Base-by-base conservation (phyloP, 1,140 invertebrate species). In the Pseudachorutes palmiensis region DNA sequence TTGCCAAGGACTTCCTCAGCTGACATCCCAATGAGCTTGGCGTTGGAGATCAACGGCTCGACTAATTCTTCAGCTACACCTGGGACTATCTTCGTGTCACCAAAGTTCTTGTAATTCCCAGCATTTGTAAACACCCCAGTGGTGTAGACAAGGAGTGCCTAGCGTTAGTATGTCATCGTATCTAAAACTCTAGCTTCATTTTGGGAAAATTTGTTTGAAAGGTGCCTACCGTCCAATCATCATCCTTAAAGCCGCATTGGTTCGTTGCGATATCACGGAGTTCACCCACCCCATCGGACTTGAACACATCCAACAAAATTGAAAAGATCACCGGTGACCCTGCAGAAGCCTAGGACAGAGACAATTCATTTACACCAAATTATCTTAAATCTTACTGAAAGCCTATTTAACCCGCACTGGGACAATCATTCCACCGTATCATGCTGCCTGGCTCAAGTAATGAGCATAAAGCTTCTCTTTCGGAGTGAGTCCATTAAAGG, bases 51-150 rank as follows among this genome's bases (percentile, higher is more conserved):
- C 61, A 96, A 81, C 1, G 76, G 73, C 75, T 89, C 87, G 74
- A 96, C 86, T 72, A 88, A 86, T 0, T 86, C 82, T 75, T 84
- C 80, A 1, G 85, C 77, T n/a, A 97, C 76, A 76, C 89, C 88
- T 14, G 94, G 94, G 73, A 97, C 85, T 75, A 97, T 89, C 81
- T 98, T 98, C 32, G 86, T 88, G 78, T 97, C 93, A 12, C 94
- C 94, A 83, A 95, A 95, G 22, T 87, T 85, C 78, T 94, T 95
- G 77, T 97, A 98, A 79, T 98, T 97, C 29, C 94, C 94, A 76
- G 87, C 82, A 78, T 95, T 94, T 26, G 85, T 82, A 76, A 92
- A 90, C 32, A 94, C 76, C 1, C 88, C 90, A 76, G 86, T 86
- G n/a, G 86, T 79, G 79, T 95, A 97, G 2, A 93, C 87, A 26